A percentile compares a stretch with the other conserved stretches of the same genome.
phyloP scores from a whole-genome alignment of 2,113 vertebrate genomes.

The Pogona vitticeps region DNA sequence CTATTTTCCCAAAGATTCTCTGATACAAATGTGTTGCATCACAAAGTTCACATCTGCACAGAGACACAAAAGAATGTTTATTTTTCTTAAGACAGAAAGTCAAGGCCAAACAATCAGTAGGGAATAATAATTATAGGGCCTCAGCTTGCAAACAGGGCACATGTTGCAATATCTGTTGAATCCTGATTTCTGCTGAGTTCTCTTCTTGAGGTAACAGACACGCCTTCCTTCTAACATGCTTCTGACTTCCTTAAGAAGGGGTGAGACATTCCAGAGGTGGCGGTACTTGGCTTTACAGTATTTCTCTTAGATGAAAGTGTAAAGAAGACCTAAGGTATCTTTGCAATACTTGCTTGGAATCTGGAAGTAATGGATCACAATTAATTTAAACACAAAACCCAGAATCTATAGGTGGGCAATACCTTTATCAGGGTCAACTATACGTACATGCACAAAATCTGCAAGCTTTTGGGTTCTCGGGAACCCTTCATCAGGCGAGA shows the following conservation, averaged over 20 bases:
- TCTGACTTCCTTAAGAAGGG: not conserved
- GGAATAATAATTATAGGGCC: slow-evolving; percentile 7
- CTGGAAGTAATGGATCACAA: too few species aligned
- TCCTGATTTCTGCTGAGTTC: not conserved
- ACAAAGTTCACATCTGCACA: not conserved
- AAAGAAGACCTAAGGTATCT: not conserved
- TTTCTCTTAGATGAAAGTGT: not conserved
- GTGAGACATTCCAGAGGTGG: not conserved
- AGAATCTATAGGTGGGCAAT: too few species aligned
- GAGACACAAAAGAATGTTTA: not conserved
- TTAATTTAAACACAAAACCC: too few species aligned
- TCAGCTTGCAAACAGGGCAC: not conserved
- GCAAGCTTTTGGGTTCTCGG: too few species aligned
- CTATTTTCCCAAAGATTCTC: not conserved
- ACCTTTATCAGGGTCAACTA: too few species aligned
- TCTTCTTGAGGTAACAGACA: not conserved
- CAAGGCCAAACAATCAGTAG: not conserved
- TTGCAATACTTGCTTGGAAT: not conserved
- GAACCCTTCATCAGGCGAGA: too few species aligned
- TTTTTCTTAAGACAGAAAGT: slow-evolving; percentile 5
- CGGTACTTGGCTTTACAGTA: not conserved
- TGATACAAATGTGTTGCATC: not conserved
- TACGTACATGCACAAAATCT: too few species aligned
- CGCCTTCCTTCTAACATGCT: not conserved
- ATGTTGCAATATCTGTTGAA: not conserved